phyloP scores from a whole-genome alignment of 1,140 invertebrate genomes.

The Papilio helenus region DNA sequence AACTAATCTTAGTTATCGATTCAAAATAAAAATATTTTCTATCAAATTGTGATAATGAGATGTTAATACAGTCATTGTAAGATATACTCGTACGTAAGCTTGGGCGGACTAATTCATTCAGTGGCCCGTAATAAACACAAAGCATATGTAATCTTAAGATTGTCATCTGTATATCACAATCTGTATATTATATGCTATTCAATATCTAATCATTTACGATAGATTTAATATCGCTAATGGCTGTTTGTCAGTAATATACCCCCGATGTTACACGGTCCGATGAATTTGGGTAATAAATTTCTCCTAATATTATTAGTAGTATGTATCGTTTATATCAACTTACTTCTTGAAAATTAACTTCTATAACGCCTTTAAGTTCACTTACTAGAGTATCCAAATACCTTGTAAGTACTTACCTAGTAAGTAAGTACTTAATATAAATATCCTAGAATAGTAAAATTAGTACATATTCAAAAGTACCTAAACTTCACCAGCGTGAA shows the following conservation, averaged over 20 bases:
- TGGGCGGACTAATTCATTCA: slow-evolving; percentile 38
- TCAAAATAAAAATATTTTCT: not conserved
- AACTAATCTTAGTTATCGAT: too few relatives aligned
- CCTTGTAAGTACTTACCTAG: too few relatives aligned
- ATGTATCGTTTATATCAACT: too few relatives aligned
- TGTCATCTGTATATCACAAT: slow-evolving; percentile 47
- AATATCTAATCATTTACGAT: slow-evolving; percentile 38
- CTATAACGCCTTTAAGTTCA: too few relatives aligned
- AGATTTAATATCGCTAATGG: slow-evolving; percentile 39
- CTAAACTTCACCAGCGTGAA: too few relatives aligned
- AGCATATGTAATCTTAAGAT: slow-evolving; percentile 47
- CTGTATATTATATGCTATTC: slow-evolving; percentile 17
- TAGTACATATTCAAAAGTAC: too few relatives aligned
- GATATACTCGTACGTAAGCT: slow-evolving; percentile 30
- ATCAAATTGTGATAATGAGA: not conserved
- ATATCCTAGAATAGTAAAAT: too few relatives aligned
- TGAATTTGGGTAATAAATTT: not conserved
- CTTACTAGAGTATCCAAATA: too few relatives aligned
- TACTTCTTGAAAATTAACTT: too few relatives aligned
- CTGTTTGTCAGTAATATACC: not conserved
- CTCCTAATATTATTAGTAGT: not conserved
- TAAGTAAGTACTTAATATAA: too few relatives aligned
- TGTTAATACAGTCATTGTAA: not conserved
- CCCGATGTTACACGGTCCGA: not conserved
- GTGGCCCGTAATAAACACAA: slow-evolving; percentile 44